Base-by-base conservation (phyloP, 2,113 vertebrate genomes). In the Psilopsiagon aurifrons region DNA sequence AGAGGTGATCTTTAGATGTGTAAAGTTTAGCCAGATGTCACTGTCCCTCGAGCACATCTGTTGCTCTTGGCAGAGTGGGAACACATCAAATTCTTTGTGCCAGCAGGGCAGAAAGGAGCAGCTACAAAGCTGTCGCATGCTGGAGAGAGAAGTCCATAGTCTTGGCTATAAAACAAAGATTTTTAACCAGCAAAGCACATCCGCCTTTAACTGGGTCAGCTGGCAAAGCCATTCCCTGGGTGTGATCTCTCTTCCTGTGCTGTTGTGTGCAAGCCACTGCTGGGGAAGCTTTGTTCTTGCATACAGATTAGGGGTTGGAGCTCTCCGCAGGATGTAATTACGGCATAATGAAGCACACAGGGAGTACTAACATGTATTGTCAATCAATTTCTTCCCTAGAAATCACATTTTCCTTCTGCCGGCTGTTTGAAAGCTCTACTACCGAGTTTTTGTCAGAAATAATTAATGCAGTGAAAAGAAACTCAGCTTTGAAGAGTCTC, bases 341-440 rank as follows among this genome's bases (percentile, higher is more conserved):
- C 8, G 27, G 43, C 78, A 55, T 84, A 87, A 43, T 33, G 35
- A 78, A 62, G 52, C 0, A 1, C 1, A 0, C 22, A 33, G 62
- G 59, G 57, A 87, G 37, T 46, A 60, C 51, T 94, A 52, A 88
- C 1, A 1, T 4, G 7, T 49, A 29, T 64, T 69, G 33, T 63
- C 70, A 62, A 71, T 85, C 73, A 64, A 37, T 85, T 96, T 78
- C 87, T 91, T 92, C 90, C 25, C n/a, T 28, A 99, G 99, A 99
- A 95, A 97, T 99, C 75, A 97, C 95, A 0, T 98, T 99, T 57
- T 98, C 98, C 47, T 99, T 99, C 97, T 99, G 99, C 76, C 98
- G 99, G 17, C 98, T 99, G 69, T 98, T 99, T 83, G 99, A 99
- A 97, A 98, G 92, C 52, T 95, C 98, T 63, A 98, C 98, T 46